A percentile compares a stretch with the other conserved stretches of the same genome.
These are phyloP conservation scores for Trissoscelio sp. DNA, from an alignment of 2,888 invertebrate species.

Conservation along the genomic window DNA sequence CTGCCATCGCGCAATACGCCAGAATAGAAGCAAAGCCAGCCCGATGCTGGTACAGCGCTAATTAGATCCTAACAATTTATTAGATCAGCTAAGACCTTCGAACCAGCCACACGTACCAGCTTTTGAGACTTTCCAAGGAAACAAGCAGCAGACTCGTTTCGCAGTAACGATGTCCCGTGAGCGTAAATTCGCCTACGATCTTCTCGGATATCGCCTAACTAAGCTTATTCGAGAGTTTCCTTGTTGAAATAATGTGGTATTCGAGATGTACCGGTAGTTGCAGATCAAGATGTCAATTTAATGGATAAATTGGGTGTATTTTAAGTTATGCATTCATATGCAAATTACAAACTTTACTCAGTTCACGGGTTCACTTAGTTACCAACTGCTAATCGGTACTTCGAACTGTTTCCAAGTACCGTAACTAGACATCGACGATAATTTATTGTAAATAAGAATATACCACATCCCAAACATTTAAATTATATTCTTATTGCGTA, in stretches of 20 bases:
- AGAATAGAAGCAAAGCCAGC: slow-evolving; percentile 51
- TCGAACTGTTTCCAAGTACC: background rate
- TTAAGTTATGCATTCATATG: slow-evolving; percentile 22
- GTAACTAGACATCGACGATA: background rate
- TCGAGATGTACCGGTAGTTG: slow-evolving; percentile 9
- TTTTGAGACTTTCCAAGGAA: slow-evolving; percentile 58
- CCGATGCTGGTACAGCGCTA: slow-evolving; percentile 47
- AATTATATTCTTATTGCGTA: no score
- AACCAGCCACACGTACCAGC: slow-evolving; percentile 61
- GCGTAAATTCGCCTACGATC: slow-evolving; percentile 71
- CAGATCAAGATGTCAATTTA: slow-evolving; percentile 32
- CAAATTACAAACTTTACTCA: slow-evolving; percentile 20
- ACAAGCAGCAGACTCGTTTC: slow-evolving; percentile 52
- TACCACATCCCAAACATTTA: no score
- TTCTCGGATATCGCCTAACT: slow-evolving; percentile 80
- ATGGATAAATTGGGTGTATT: slow-evolving; percentile 18
- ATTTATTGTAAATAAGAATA: background rate
- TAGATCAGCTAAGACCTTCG: slow-evolving; percentile 64
- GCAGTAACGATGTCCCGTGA: slow-evolving; percentile 55
- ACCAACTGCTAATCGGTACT: slow-evolving; percentile 1
- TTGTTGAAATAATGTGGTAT: slow-evolving; percentile 43
- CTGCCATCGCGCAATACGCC: slow-evolving; percentile 19
- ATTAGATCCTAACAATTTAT: slow-evolving; percentile 66
- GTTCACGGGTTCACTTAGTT: background rate
- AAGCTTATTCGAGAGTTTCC: slow-evolving; percentile 79